Evolutionary conservation across 2,888 invertebrate species (phyloP), one percentile per base, ranked within the genome.

Genomic region (Spicauda simplicius): DNA sequence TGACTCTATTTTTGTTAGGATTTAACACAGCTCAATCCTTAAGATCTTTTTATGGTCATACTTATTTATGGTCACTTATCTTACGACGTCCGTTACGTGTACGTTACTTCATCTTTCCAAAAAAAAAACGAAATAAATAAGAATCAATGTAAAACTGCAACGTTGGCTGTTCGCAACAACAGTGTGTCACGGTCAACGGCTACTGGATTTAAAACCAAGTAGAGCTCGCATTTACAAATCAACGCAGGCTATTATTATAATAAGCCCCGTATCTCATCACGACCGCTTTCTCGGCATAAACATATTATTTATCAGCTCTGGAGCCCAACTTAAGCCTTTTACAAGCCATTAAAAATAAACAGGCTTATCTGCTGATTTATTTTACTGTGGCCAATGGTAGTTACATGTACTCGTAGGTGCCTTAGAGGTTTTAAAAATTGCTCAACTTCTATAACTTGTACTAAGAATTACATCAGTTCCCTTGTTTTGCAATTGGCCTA

Each of bases 231-330:
- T 84, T 84, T 84, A 87, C 86, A 88, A 86, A 88, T 86, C 87
- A 86, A 83, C 85, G 76, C 71, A 70, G 65, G 52, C 80, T 76
- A 84, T 86, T 83, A 87, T 81, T 76, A 81, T 82, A 83, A 85
- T 83, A 81, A 77, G 79, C 73, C 77, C 74, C 69, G 78, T 79
- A 83, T 82, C 83, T 85, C 84, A 84, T 87, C 86, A 88, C 80
- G 71, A 66, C 72, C 76, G 78, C 84, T 85, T 81, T 82, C 84
- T 80, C 77, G 78, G 87, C 85, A 86, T 88, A 85, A 87, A 85
- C 83, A 78, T 83, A 82, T 86, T 87, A 90, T 87, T 87, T 87
- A 88, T 87, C 71, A 68, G 69, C 64, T 62, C 68, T 37, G 58
- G 48, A 58, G 72, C 72, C 73, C 71, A 70, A 72, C 69, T 73